Evolutionary conservation across 1,140 invertebrate genomes (phyloP).

Genomic region (Bombus ignitus): DNA sequence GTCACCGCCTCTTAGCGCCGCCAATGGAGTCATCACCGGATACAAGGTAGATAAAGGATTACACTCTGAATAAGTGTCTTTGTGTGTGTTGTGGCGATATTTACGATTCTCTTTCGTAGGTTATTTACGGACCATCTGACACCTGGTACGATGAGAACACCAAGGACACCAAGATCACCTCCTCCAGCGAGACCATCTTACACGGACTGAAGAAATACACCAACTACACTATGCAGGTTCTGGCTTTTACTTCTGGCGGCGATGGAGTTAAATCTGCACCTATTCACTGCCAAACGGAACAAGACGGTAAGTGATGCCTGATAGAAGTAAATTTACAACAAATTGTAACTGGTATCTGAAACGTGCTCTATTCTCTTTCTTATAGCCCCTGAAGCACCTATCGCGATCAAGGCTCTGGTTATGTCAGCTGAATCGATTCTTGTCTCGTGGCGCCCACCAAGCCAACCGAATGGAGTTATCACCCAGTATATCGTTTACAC

Average conservation of each 20-base stretch:
- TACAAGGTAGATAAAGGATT: conserved; percentile 87
- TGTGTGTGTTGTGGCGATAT: too few relatives aligned
- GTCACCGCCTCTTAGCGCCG: conserved; percentile 93
- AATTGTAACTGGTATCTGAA: neutral
- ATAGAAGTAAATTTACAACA: neutral
- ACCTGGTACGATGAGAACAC: conserved; percentile 96
- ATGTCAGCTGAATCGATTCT: conserved; percentile 95
- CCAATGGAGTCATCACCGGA: conserved; percentile 97
- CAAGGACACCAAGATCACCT: conserved; percentile 94
- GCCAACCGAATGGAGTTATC: conserved; percentile 95
- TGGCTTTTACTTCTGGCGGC: conserved; percentile 97
- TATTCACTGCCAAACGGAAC: conserved; percentile 97
- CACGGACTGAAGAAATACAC: conserved; percentile 97
- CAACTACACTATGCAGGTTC: conserved; percentile 98
- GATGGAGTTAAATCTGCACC: conserved; percentile 95
- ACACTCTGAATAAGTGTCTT: neutral
- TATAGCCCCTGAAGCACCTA: conserved; percentile 95
- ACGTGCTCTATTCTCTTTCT: neutral
- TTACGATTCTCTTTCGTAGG: conserved; percentile 74
- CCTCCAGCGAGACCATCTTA: conserved; percentile 95
- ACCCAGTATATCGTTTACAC: conserved; percentile 97
- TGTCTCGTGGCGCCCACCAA: conserved; percentile 96
- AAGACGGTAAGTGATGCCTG: conserved; percentile 89
- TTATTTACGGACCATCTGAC: conserved; percentile 96
- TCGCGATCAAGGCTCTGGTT: conserved; percentile 95